A percentile compares a stretch with the other conserved stretches of the same genome.
phyloP scores from a whole-genome alignment of 2,888 invertebrate species.

The Esperia sulphurella region DNA sequence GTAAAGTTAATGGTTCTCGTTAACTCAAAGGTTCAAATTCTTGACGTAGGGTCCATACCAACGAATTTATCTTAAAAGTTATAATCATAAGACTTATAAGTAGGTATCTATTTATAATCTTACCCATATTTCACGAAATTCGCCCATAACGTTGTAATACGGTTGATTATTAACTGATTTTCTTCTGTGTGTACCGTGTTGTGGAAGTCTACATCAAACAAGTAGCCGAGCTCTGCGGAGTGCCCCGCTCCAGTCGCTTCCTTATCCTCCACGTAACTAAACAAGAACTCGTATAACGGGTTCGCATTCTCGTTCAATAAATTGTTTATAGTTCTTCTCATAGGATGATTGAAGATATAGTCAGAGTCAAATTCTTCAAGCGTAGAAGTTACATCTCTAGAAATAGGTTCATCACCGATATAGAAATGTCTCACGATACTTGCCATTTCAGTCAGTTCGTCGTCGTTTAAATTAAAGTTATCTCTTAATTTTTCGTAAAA shows the following conservation, averaged over 20 bases:
- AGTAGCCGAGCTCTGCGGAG: conserved; percentile 50
- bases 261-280: conserved; percentile 46
- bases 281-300: conserved; percentile 57
- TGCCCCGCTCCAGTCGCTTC: conserved; percentile 40
- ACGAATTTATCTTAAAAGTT: too few relatives aligned
- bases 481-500: conserved; percentile 48
- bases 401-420: conserved; percentile 54
- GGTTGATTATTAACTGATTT: conserved; percentile 21
- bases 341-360: conserved; percentile 54
- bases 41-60: too few relatives aligned
- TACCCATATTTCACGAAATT: conserved; percentile 70
- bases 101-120: conserved; percentile 18
- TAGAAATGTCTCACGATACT: conserved; percentile 53
- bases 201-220: conserved; percentile 36
- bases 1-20: not conserved
- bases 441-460: conserved; percentile 36
- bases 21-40: too few relatives aligned
- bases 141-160: conserved; percentile 55
- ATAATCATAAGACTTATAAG: too few relatives aligned
- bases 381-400: conserved; percentile 32
- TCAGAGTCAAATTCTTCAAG: conserved; percentile 58
- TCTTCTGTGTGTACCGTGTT: conserved; percentile 27
- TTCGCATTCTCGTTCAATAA: conserved; percentile 50
- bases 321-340: conserved; percentile 46
- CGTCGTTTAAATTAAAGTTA: conserved; percentile 50